Evolutionary conservation across 1,140 invertebrate species (phyloP).

Genomic region (Conus betulinus): DNA sequence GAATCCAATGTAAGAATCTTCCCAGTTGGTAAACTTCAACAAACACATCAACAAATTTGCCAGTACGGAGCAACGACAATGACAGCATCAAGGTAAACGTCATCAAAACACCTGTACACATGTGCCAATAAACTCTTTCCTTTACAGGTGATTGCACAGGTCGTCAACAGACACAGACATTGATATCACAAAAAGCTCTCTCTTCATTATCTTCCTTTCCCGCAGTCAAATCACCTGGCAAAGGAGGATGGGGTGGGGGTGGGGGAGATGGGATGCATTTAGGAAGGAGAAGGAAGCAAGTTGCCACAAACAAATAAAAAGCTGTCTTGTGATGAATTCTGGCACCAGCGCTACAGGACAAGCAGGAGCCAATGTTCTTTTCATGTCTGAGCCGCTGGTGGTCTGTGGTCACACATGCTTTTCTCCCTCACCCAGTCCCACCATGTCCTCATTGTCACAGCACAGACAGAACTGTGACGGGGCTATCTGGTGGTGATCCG

Average conservation of each 20-base stretch:
- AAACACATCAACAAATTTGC: no score
- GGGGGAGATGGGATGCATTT: no score
- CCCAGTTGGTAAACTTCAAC: background rate
- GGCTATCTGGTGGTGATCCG: no score
- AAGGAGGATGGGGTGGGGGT: no score
- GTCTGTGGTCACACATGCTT: no score
- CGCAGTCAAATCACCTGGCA: no score
- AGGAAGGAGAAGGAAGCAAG: no score
- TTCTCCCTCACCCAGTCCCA: no score
- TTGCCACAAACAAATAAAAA: no score
- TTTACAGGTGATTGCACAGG: background rate
- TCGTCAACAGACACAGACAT: background rate
- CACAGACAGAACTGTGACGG: background rate
- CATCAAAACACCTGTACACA: background rate
- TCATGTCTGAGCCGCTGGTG: background rate
- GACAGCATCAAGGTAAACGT: no score
- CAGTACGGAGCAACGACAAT: no score
- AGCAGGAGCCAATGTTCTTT: background rate
- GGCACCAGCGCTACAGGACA: background rate
- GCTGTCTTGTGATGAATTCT: no score
- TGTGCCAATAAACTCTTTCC: background rate
- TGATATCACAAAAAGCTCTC: background rate
- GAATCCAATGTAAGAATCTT: background rate
- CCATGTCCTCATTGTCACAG: background rate
- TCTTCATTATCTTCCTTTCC: background rate